Evolutionary conservation across 2,888 invertebrate species (phyloP).

Genomic region (Ischnus inquisitorius): DNA sequence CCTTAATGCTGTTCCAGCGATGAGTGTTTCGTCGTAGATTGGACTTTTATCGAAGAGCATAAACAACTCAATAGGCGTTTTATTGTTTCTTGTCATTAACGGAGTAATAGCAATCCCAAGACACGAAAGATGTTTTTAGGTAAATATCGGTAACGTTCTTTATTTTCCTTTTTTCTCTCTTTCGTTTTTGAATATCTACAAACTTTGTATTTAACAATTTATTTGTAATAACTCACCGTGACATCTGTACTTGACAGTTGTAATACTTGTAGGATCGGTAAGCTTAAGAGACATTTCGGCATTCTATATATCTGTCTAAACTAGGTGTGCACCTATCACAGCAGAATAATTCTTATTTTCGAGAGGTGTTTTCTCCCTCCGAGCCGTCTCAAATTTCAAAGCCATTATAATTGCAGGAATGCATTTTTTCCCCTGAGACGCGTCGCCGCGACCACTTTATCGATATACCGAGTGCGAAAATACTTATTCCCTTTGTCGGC

Average conservation of each 20-base stretch:
- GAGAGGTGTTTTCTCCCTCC: background rate
- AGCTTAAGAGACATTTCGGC: slow-evolving; percentile 46
- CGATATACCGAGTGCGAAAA: slow-evolving; percentile 38
- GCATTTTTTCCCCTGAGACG: background rate
- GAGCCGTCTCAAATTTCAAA: background rate
- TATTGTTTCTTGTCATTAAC: background rate
- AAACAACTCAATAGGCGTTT: background rate
- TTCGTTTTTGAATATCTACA: slow-evolving; percentile 33
- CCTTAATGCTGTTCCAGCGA: slow-evolving; percentile 58
- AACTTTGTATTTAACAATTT: slow-evolving; percentile 43
- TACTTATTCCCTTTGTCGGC: slow-evolving; percentile 39
- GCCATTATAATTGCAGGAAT: background rate
- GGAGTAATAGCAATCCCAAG: slow-evolving; percentile 6
- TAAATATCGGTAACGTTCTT: slow-evolving; percentile 43
- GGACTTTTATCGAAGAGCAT: background rate
- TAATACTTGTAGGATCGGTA: slow-evolving; percentile 49
- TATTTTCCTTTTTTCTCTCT: slow-evolving; percentile 24
- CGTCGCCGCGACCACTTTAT: background rate
- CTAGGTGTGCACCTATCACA: slow-evolving; percentile 37
- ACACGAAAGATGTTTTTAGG: slow-evolving; percentile 29
- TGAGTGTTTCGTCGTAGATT: slow-evolving; percentile 55
- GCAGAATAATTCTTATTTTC: slow-evolving; percentile 27
- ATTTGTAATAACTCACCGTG: slow-evolving; percentile 14
- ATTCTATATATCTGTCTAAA: slow-evolving; percentile 27
- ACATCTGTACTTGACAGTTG: slow-evolving; percentile 39